Evolutionary conservation across 1,140 invertebrate genomes (phyloP).

Genomic region (Colletes latitarsis): DNA sequence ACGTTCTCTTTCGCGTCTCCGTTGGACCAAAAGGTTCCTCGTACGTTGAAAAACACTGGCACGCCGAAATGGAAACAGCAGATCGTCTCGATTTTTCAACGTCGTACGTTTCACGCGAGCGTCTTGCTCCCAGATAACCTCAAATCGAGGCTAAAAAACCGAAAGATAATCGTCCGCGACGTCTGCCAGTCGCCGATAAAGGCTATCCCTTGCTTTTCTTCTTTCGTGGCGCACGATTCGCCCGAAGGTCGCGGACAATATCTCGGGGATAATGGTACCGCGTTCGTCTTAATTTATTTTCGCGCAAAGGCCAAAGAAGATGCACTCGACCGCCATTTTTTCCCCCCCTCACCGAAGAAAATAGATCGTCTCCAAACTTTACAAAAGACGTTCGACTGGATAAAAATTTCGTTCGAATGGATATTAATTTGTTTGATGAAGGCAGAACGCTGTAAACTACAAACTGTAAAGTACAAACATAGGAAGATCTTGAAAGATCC

Average conservation of each 20-base stretch:
- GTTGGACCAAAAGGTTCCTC: too few relatives aligned
- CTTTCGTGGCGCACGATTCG: background rate
- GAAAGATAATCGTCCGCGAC: slow-evolving; percentile 24
- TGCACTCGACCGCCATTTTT: background rate
- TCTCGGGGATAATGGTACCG: background rate
- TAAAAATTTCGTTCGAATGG: too few relatives aligned
- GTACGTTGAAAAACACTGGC: too few relatives aligned
- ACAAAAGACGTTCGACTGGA: too few relatives aligned
- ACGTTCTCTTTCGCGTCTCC: background rate
- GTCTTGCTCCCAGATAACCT: slow-evolving; percentile 19
- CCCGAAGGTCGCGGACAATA: background rate
- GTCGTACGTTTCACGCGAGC: slow-evolving; percentile 9
- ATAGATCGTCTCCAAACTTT: background rate
- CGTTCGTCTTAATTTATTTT: background rate
- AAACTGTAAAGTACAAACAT: too few relatives aligned
- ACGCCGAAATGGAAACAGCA: too few relatives aligned
- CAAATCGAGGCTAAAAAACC: slow-evolving; percentile 23
- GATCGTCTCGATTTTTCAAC: slow-evolving; percentile 16
- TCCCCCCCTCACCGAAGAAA: background rate
- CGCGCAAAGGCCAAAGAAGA: background rate
- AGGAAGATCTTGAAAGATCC: too few relatives aligned
- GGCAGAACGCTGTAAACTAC: too few relatives aligned
- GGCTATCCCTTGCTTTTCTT: background rate
- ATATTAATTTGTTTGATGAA: too few relatives aligned
- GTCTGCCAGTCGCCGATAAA: slow-evolving; percentile 1